Base-by-base conservation (phyloP, 2,113 vertebrate species). In the Loxodonta africana region DNA sequence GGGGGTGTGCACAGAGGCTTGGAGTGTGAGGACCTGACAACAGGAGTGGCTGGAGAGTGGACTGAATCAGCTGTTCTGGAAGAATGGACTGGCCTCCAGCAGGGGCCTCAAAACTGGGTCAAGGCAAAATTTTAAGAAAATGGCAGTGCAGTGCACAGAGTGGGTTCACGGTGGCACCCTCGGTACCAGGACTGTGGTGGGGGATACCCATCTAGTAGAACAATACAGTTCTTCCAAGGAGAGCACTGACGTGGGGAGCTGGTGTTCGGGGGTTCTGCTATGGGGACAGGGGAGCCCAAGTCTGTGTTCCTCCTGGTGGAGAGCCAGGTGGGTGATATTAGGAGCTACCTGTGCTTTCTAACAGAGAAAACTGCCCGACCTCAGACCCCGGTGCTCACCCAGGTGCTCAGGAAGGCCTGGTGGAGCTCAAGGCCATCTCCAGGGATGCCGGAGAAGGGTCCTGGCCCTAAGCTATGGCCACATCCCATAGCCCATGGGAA, bases 391-490 rank as follows among this genome's bases (percentile, higher is more conserved):
- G 25, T 14, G 46, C 63, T 48, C 90, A 57, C 30, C 41, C 14
- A 0, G 8, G 25, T 11, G 46, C 63, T 48, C 90, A 57, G 10
- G 2, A 18, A 57, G 37, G 51, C 51, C 69, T 65, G 15, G 2
- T 2, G 28, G 30, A 53, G 8, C 23, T 74, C 6, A 6, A 12
- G 8, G 30, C 51, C 8, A 1, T 21, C 53, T 57, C 41, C 71
- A 26, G 4, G 82, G 60, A 74, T 65, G 26, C 6, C 9, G 33
- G 65, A 28, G 10, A 62, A 3, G 6, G 23, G 23, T 20, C 57
- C 63, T 41, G 28, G 25, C 82, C 57, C 28, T 15, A 12, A 2
- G 1, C 76, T 18, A 0, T 0, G 0, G 74, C 23, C 37, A 14
- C n/a, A 33, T 37, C 23, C 60, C 6, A 0, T 51, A 4, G 37